Base-by-base conservation (phyloP, 37 sponge, comb jelly and placozoan species). In the Geodia barretti region DNA sequence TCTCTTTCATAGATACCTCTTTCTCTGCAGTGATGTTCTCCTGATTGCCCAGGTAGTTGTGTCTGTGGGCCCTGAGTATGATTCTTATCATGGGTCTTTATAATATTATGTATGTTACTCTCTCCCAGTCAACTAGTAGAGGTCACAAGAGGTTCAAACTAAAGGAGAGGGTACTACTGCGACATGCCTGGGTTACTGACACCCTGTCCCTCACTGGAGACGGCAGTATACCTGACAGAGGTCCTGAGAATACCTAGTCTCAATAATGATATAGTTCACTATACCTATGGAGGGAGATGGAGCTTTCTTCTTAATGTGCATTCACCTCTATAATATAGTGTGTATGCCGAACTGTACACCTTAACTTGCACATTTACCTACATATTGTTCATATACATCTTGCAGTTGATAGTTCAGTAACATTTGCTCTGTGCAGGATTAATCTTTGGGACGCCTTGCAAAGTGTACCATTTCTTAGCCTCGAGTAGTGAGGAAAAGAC, bases 11-110 rank as follows among this genome's bases (percentile, higher is more conserved):
- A 79, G 91, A 21, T 88, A 84, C 70, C 68, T 94, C 33, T 81
- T 94, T 64, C 75, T 94, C 9, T 85, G 89, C 66, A 91, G 74
- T 69, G 95, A 94, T 62, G 77, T 88, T 0, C 39, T 94, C 17
- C 75, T 94, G 0, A 82, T 94, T n/a, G 85, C 92, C 31, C 94
- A 92, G 74, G 93, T 92, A n/a, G n/a, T n/a, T n/a, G n/a, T n/a
- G n/a, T n/a, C n/a, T n/a, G n/a, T n/a, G n/a, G n/a, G n/a, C n/a
- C n/a, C n/a, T n/a, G n/a, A n/a, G n/a, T n/a, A n/a, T n/a, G n/a
- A n/a, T n/a, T n/a, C n/a, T n/a, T n/a, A n/a, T n/a, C n/a, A n/a
- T n/a, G n/a, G n/a, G n/a, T n/a, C n/a, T n/a, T n/a, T n/a, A n/a
- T n/a, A n/a, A n/a, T n/a, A n/a, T n/a, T n/a, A n/a, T n/a, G n/a